Percentiles rank a stretch among this genome's conserved stretches.
Conservation (phyloP, 2,797 vertebrate genomes). For the Platyrinchus mystaceus region DNA sequence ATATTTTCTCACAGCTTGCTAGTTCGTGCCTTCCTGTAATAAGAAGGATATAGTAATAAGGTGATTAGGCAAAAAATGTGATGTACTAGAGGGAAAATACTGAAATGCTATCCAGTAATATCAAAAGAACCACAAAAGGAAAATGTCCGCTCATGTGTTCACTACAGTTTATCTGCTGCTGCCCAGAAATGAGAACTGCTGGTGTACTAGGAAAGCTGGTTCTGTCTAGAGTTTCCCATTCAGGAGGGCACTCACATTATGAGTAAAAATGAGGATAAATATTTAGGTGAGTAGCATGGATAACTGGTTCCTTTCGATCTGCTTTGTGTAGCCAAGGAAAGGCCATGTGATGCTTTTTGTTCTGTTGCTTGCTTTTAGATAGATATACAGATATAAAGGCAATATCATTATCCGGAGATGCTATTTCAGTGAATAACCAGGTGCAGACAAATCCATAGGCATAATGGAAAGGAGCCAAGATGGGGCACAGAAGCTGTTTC, state of each 20-base stretch:
- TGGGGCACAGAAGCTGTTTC: background rate
- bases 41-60: background rate
- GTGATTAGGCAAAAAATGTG: background rate
- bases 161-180: background rate
- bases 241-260: accelerated
- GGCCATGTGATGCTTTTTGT: background rate
- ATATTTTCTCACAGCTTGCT: background rate
- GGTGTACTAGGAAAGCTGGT: background rate
- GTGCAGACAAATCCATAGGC: background rate
- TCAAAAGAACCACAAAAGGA: background rate
- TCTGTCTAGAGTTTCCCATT: background rate
- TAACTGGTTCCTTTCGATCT: background rate
- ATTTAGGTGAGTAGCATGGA: background rate
- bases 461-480: background rate
- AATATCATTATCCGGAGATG: background rate
- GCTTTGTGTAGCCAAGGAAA: background rate
- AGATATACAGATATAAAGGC: background rate
- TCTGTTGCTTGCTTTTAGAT: background rate
- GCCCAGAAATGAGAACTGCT: background rate
- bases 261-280: background rate
- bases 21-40: background rate
- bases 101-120: background rate
- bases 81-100: background rate
- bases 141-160: background rate
- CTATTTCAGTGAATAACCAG: background rate